Evolutionary conservation across 2,888 invertebrate species (phyloP).

Genomic region (Lepidocyrtinus sp.): DNA sequence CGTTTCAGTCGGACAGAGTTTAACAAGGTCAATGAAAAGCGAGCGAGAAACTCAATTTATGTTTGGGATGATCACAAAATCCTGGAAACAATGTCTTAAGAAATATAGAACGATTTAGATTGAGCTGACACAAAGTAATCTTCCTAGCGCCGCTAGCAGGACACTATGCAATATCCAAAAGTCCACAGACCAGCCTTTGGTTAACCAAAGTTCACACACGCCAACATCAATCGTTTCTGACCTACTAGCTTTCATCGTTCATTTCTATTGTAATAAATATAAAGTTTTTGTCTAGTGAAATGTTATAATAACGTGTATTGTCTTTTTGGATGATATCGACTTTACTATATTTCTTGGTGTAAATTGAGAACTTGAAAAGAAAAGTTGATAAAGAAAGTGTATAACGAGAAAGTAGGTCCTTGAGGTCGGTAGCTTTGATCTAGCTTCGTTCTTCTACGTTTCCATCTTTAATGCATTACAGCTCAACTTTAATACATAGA

Average conservation of each 20-base stretch:
- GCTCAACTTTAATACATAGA: background rate
- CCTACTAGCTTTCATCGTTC: background rate
- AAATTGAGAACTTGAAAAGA: background rate
- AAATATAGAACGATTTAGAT: background rate
- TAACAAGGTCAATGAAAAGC: constrained; percentile 25
- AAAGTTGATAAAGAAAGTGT: background rate
- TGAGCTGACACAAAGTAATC: background rate
- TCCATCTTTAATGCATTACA: background rate
- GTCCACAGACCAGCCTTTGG: background rate
- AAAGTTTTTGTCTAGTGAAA: background rate
- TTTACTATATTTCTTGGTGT: too few species aligned
- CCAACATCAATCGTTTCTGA: background rate
- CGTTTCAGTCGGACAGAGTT: too few species aligned
- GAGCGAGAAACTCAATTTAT: background rate
- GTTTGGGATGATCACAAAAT: background rate
- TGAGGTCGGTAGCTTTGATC: background rate
- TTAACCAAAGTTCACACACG: background rate
- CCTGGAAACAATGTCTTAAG: background rate
- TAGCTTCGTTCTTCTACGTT: background rate
- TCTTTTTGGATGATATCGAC: background rate
- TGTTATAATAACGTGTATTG: background rate
- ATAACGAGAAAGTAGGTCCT: background rate
- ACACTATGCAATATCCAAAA: background rate
- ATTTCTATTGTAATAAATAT: background rate
- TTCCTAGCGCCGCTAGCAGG: background rate